phyloP scores from a whole-genome alignment of 1,140 invertebrate species.

The Goniozus legneri region DNA sequence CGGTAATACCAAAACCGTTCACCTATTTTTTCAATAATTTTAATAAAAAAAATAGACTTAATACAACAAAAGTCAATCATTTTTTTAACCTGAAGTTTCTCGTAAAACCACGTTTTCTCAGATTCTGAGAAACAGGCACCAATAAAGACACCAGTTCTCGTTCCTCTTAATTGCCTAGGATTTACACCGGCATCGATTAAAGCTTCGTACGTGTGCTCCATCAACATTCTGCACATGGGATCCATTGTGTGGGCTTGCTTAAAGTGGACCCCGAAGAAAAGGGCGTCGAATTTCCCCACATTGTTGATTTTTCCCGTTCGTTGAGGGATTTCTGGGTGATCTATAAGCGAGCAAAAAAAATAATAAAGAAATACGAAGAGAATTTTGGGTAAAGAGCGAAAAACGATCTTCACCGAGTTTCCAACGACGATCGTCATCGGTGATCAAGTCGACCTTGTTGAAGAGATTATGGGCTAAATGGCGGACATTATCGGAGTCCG shows the following conservation, averaged over 20 bases:
- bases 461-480: conserved; percentile 78
- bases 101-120: conserved; percentile 68
- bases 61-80: neutral
- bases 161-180: conserved; percentile 58
- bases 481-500: conserved; percentile 75
- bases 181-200: conserved; percentile 79
- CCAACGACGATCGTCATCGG: conserved; percentile 75
- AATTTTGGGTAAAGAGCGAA: too few species aligned
- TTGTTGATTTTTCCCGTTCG: conserved; percentile 77
- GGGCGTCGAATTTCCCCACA: conserved; percentile 77
- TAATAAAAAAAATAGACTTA: neutral
- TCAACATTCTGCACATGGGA: conserved; percentile 78
- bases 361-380: conserved; percentile 1
- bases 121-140: conserved; percentile 78
- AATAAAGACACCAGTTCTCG: conserved; percentile 78
- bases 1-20: conserved; percentile 51
- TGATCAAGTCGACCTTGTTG: conserved; percentile 75
- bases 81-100: conserved; percentile 54
- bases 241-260: conserved; percentile 86
- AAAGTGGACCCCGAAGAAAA: conserved; percentile 78
- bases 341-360: too few species aligned
- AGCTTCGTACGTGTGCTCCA: conserved; percentile 84
- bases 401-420: conserved; percentile 53
- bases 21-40: conserved; percentile 25
- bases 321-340: conserved; percentile 67